A percentile compares a stretch with the other conserved stretches of the same genome.
Evolutionary conservation across 2,888 invertebrate genomes (phyloP).

Genomic region (Tetropium fuscum): DNA sequence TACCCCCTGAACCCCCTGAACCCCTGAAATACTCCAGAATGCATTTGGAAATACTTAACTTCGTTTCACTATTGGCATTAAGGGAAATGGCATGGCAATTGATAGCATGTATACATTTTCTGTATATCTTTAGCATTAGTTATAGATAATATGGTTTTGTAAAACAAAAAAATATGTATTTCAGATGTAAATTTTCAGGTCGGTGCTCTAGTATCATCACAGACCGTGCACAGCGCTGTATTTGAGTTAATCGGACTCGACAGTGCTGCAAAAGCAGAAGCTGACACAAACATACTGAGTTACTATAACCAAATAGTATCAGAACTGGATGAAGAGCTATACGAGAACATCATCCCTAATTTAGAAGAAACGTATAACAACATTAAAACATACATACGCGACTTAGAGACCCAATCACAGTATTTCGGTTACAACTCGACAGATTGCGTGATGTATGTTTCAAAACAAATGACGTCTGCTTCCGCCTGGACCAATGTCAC

Average conservation of each 20-base stretch:
- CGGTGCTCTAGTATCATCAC: not conserved
- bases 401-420: not conserved
- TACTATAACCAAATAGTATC: not conserved
- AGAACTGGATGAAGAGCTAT: conserved; percentile 1
- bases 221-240: not conserved
- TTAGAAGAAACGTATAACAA: not conserved
- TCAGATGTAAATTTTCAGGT: no score
- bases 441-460: not conserved
- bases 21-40: no score
- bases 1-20: no score
- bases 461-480: not conserved
- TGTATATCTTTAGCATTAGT: no score
- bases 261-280: not conserved
- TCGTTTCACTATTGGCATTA: no score
- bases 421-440: not conserved
- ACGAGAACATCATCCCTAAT: not conserved
- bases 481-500: not conserved
- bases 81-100: no score
- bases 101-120: no score
- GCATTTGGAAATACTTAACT: no score
- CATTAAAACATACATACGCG: not conserved
- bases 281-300: not conserved
- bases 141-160: no score
- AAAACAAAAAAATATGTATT: no score
- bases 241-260: not conserved